Evolutionary conservation across 2,113 vertebrate species (phyloP).

Genomic region (Eurystomus gularis): DNA sequence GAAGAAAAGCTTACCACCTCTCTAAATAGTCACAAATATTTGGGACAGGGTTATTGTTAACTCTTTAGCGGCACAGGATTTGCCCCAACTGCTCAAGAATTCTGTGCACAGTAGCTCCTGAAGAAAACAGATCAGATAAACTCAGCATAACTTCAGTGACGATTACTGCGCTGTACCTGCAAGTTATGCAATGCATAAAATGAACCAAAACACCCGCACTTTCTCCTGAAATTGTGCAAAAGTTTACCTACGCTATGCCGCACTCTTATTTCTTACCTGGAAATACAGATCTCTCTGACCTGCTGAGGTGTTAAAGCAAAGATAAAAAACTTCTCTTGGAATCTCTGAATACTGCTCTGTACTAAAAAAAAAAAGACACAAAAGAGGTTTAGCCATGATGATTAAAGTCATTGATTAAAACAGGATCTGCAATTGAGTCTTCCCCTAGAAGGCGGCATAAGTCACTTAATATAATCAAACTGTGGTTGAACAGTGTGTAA

Average conservation of each 20-base stretch:
- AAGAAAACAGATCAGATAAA: not conserved
- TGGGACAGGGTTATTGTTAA: fast-evolving
- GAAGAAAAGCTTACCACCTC: not conserved
- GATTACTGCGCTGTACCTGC: not conserved
- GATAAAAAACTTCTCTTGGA: conserved; percentile 97
- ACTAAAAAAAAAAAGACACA: conserved; percentile 66
- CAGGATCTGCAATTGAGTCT: not conserved
- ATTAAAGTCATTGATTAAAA: not conserved
- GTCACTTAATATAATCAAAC: not conserved
- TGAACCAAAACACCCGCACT: fast-evolving
- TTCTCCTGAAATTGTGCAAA: not conserved
- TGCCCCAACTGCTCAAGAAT: not conserved
- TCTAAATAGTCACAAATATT: not conserved
- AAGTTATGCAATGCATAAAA: not conserved
- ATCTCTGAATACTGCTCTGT: conserved; percentile 88
- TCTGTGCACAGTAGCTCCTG: not conserved
- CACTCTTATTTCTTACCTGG: conserved; percentile 68
- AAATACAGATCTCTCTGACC: conserved; percentile 97
- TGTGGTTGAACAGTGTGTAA: not conserved
- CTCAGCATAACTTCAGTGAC: not conserved
- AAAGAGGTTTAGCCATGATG: not conserved
- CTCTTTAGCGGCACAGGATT: not conserved
- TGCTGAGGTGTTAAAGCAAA: conserved; percentile 98
- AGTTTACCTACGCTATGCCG: not conserved
- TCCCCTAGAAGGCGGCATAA: not conserved